Base-by-base conservation (phyloP, 2,888 invertebrate genomes). In the Drosophila kambysellisi region DNA sequence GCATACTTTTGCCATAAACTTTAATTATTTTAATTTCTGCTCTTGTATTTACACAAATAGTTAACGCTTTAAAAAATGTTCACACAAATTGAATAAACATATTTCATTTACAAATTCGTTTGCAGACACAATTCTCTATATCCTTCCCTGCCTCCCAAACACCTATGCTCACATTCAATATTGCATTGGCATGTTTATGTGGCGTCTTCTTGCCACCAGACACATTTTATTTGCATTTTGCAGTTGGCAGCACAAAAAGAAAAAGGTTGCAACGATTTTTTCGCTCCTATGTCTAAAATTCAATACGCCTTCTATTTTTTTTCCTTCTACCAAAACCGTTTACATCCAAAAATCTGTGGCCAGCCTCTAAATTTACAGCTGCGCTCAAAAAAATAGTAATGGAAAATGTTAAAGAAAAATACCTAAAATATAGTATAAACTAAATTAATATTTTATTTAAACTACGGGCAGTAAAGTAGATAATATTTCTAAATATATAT, bases 281-380 rank as follows among this genome's bases (percentile, higher is more conserved):
- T 30, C 8, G 46, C 15, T n/a, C 12, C 9, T 17, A 4, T 51
- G 35, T 2, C 9, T 3, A 9, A n/a, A 51, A 54, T 43, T 15
- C 32, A 2, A 12, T 17, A 37, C 37, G 43, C 9, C 12, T 11
- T 37, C 32, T 56, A 29, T 48, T n/a, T 29, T 50, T 25, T 41
- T 50, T 32, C 7, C 3, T 11, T 32, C n/a, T 52, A 2, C 5
- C 3, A 7, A 39, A 29, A 2, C 8, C 46, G 39, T 61, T 58
- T 46, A 62, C 53, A 70, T 4, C 17, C 60, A 60, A 83, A 89
- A 89, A 87, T 83, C 89, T 82, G 89, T 84, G 88, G 77, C 80
- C 72, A 65, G 66, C 54, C 57, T 63, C 57, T 46, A 46, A 15
- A 46, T 46, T 2, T 25, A 46, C 46, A 46, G 15, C 25, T 46